phyloP scores from a whole-genome alignment of 2,888 invertebrate genomes.

The Elysia crispata region DNA sequence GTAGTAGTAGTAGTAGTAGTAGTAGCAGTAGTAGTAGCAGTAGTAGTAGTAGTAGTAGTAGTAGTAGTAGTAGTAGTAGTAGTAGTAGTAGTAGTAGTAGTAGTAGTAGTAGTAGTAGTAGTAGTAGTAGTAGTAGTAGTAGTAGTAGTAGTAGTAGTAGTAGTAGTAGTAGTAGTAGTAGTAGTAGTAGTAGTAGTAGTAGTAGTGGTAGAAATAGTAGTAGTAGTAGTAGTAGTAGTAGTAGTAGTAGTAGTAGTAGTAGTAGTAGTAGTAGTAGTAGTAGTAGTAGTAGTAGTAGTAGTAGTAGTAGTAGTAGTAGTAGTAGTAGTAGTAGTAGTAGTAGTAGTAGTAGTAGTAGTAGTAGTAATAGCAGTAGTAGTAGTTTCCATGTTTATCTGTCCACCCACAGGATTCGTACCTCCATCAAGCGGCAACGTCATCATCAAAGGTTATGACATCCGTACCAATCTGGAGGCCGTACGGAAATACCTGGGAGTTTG shows the following conservation, averaged over 20 bases:
- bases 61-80: slow-evolving; percentile 36
- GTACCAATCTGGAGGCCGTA: no score
- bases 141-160: slow-evolving; percentile 31
- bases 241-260: slow-evolving; percentile 33
- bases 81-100: slow-evolving; percentile 39
- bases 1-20: no score
- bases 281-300: slow-evolving; percentile 35
- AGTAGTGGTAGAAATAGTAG: no score
- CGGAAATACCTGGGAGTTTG: no score
- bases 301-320: slow-evolving; percentile 35
- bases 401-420: no score
- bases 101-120: slow-evolving; percentile 19
- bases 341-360: slow-evolving; percentile 36
- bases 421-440: no score
- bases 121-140: slow-evolving; percentile 28
- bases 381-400: no score
- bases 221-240: no score
- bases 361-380: no score
- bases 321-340: slow-evolving; percentile 38
- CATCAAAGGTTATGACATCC: no score
- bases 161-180: not conserved
- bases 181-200: not conserved
- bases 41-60: not conserved
- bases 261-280: slow-evolving; percentile 36
- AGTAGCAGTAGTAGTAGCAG: no score